phyloP scores from a whole-genome alignment of 2,888 invertebrate genomes.

The Frankliniella fusca region DNA sequence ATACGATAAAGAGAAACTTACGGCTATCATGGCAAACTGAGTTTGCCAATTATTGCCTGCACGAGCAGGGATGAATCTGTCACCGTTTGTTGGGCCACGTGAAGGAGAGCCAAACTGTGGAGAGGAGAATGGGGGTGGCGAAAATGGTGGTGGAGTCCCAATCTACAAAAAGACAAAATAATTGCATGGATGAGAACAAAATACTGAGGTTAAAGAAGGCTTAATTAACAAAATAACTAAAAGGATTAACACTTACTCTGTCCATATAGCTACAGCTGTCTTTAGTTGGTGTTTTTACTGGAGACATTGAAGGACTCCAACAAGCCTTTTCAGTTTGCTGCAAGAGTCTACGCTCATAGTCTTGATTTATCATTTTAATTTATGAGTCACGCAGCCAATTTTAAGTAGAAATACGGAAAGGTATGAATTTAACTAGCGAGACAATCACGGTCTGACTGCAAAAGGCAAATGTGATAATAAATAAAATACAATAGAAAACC shows the following conservation, averaged over 20 bases:
- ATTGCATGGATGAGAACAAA: not conserved
- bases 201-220: not conserved
- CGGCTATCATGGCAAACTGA: constrained; percentile 49
- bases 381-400: too few relatives aligned
- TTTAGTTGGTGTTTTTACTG: constrained; percentile 9
- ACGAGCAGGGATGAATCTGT: constrained; percentile 55
- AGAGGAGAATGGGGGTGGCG: not conserved
- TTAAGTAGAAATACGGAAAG: too few relatives aligned
- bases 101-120: constrained; percentile 1
- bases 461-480: not conserved
- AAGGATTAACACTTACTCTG: not conserved
- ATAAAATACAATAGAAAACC: not conserved
- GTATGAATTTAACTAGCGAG: too few relatives aligned
- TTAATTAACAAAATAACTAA: not conserved
- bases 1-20: constrained; percentile 34
- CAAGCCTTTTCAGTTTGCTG: constrained; percentile 13
- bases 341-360: not conserved
- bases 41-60: constrained; percentile 55
- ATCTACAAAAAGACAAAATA: not conserved
- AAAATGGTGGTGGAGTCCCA: not conserved
- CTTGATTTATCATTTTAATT: constrained; percentile 8
- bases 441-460: too few relatives aligned
- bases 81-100: constrained; percentile 39
- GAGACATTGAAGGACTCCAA: not conserved
- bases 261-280: not conserved